Percentiles rank a stretch among this genome's conserved stretches.
phyloP scores from a whole-genome alignment of 2,797 vertebrate genomes.

The Spatula versicolor region DNA sequence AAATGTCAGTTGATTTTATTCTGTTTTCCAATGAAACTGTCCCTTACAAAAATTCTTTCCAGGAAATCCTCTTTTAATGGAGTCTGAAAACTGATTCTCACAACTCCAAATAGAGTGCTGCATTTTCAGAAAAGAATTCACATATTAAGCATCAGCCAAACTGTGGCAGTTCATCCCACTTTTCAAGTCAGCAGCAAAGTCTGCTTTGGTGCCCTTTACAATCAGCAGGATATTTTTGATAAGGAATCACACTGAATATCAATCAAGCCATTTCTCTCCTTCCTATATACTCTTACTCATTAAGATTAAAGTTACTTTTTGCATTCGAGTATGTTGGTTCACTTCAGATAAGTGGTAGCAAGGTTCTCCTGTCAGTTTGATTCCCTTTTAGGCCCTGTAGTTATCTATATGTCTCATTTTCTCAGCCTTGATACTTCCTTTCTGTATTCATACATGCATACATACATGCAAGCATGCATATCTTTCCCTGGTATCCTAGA shows the following conservation, averaged over 20 bases:
- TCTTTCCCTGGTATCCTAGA: not conserved
- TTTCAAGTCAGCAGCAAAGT: not conserved
- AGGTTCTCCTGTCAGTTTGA: not conserved
- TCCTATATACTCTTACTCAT: not conserved
- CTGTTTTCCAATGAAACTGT: not conserved
- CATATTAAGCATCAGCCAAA: not conserved
- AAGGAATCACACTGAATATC: not conserved
- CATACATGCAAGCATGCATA: not conserved
- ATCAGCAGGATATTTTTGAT: not conserved
- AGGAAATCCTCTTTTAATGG: not conserved
- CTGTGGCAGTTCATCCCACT: not conserved
- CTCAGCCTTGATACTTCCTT: not conserved
- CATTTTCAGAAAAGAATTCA: not conserved
- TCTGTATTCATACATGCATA: not conserved
- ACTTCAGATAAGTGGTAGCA: not conserved
- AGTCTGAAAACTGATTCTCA: not conserved
- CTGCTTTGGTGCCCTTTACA: not conserved
- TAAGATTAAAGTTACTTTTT: not conserved
- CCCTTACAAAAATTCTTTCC: not conserved
- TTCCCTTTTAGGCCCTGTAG: not conserved
- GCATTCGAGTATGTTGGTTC: not conserved
- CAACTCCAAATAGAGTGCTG: not conserved
- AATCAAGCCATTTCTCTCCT: not conserved
- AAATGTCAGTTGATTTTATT: not conserved
- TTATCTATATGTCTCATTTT: not conserved